Percentiles rank a stretch among this genome's conserved stretches.
Evolutionary conservation across 2,797 vertebrate genomes (phyloP).

Genomic region (Neosilurus hyrtlii): DNA sequence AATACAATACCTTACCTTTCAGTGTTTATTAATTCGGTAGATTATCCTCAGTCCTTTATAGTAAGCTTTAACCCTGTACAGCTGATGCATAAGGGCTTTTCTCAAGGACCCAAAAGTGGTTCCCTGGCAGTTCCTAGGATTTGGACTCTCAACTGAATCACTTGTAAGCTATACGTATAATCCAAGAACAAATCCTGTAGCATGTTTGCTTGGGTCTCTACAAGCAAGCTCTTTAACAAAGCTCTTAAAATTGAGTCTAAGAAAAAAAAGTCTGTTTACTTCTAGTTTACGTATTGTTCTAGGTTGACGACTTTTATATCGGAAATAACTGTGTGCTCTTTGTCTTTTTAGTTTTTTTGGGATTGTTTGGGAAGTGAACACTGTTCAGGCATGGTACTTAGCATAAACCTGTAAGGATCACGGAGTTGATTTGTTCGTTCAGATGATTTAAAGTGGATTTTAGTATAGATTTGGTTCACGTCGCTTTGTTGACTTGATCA

Average conservation of each 20-base stretch:
- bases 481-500: background rate
- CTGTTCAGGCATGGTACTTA: too few species aligned
- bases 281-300: background rate
- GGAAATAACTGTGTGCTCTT: background rate
- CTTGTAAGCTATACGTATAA: background rate
- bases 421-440: too few species aligned
- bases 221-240: background rate
- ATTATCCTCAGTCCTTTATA: background rate
- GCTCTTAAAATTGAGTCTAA: background rate
- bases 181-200: background rate
- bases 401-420: background rate
- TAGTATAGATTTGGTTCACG: background rate
- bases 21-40: background rate
- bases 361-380: too few species aligned
- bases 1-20: background rate
- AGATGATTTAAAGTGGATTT: background rate
- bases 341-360: background rate
- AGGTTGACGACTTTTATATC: background rate
- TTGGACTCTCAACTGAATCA: background rate
- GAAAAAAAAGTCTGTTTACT: background rate
- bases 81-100: background rate
- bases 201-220: background rate
- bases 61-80: background rate
- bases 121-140: background rate
- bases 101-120: background rate